A percentile compares a stretch with the other conserved stretches of the same genome.
phyloP scores from a whole-genome alignment of 2,888 invertebrate species.

The Alentia gelatinosa region DNA sequence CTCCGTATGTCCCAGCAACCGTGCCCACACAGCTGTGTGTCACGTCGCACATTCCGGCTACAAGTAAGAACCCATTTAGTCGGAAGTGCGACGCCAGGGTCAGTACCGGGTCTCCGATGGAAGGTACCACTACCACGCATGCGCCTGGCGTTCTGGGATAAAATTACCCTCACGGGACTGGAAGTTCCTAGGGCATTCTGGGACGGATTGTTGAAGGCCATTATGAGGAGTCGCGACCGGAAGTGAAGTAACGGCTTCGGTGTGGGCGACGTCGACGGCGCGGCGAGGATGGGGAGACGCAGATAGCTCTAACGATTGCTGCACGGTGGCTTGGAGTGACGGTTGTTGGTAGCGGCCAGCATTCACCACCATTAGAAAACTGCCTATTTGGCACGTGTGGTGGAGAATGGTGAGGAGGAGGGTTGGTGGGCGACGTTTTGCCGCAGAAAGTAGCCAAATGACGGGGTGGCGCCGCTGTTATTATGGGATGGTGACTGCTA shows the following conservation, averaged over 20 bases:
- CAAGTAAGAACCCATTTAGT: too few relatives aligned
- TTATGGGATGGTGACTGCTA: not conserved
- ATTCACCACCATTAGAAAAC: not conserved
- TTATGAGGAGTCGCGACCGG: slow-evolving; percentile 14
- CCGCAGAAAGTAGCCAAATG: not conserved
- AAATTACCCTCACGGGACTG: not conserved
- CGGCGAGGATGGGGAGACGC: not conserved
- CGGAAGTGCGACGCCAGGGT: not conserved
- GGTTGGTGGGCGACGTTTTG: not conserved
- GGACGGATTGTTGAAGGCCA: slow-evolving; percentile 7
- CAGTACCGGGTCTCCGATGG: too few relatives aligned
- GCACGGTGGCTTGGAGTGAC: not conserved
- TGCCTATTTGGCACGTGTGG: not conserved
- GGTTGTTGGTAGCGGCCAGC: not conserved
- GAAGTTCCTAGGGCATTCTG: not conserved
- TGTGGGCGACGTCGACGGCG: not conserved
- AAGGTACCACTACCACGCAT: not conserved
- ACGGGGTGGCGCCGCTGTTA: not conserved
- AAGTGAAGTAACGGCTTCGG: not conserved
- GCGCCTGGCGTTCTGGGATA: not conserved
- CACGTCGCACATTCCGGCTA: too few relatives aligned
- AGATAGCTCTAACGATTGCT: not conserved
- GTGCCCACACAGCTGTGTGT: too few relatives aligned
- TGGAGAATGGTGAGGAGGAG: not conserved
- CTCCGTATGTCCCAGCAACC: too few relatives aligned